A percentile compares a stretch with the other conserved stretches of the same genome.
These are phyloP conservation scores for Ochotona curzoniae DNA, from an alignment of 2,113 vertebrate genomes.

Conservation along the genomic window DNA sequence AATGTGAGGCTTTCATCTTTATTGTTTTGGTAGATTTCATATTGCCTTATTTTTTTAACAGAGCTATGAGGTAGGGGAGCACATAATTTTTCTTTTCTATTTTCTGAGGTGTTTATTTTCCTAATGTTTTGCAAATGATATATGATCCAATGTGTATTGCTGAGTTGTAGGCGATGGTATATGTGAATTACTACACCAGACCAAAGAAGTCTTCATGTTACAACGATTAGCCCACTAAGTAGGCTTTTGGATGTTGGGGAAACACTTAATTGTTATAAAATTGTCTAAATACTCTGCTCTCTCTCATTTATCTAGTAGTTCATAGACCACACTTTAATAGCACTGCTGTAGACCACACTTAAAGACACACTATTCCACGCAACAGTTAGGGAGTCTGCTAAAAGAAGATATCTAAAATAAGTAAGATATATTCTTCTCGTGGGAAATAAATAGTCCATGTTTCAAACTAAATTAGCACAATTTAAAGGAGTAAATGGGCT, in stretches of 20 bases:
- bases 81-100: not conserved
- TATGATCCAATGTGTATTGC: not conserved
- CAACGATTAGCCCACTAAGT: not conserved
- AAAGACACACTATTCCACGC: not conserved
- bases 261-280: not conserved
- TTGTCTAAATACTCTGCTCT: not conserved
- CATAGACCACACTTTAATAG: not conserved
- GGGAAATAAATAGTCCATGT: not conserved
- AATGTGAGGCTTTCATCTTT: not conserved
- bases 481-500: constrained; percentile 27
- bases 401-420: not conserved
- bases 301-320: not conserved
- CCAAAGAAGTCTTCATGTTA: not conserved
- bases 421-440: not conserved
- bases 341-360: not conserved
- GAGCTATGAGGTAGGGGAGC: no score
- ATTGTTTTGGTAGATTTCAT: not conserved
- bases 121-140: not conserved
- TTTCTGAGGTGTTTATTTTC: not conserved
- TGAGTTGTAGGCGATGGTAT: not conserved
- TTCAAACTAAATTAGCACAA: constrained; percentile 42
- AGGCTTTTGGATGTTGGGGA: not conserved
- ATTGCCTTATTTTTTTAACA: not conserved
- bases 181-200: not conserved
- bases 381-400: not conserved